Conservation (phyloP, 1,140 invertebrate genomes). For the Augochlora pura region DNA sequence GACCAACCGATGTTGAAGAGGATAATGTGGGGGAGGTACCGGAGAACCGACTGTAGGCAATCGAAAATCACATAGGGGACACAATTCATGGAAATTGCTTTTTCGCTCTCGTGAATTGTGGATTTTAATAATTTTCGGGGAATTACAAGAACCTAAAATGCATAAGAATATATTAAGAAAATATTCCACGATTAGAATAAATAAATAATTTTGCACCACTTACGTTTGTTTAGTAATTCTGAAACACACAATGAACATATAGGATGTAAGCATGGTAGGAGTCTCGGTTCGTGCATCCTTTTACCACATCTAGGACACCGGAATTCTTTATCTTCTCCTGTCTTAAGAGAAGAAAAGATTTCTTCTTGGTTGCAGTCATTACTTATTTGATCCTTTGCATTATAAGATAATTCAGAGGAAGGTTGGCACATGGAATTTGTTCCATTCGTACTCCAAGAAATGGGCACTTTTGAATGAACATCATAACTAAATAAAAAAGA, state of each 20-base stretch:
- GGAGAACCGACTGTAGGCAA: constrained; percentile 60
- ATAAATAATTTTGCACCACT: constrained; percentile 1
- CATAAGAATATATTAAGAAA: neutral
- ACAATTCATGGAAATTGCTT: constrained; percentile 55
- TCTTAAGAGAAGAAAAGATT: constrained; percentile 6
- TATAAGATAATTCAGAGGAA: constrained; percentile 3
- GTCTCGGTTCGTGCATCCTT: constrained; percentile 74
- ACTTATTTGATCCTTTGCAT: neutral
- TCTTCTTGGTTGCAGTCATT: constrained; percentile 4
- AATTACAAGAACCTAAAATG: constrained; percentile 23
- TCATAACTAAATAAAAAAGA: constrained; percentile 1
- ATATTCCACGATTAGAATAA: neutral
- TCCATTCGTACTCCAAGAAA: constrained; percentile 7
- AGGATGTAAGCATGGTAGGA: constrained; percentile 75
- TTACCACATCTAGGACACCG: constrained; percentile 73
- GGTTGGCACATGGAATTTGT: constrained; percentile 17
- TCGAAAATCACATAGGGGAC: constrained; percentile 73
- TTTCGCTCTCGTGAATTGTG: neutral
- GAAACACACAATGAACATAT: constrained; percentile 72
- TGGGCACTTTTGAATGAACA: neutral
- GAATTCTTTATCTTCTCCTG: constrained; percentile 58
- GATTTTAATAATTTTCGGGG: constrained; percentile 1
- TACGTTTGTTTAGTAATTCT: constrained; percentile 66
- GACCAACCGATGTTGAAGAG: constrained; percentile 73
- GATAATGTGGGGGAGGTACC: constrained; percentile 74